Evolutionary conservation across 1,140 invertebrate species (phyloP).

Genomic region (Anadara kagoshimensis): DNA sequence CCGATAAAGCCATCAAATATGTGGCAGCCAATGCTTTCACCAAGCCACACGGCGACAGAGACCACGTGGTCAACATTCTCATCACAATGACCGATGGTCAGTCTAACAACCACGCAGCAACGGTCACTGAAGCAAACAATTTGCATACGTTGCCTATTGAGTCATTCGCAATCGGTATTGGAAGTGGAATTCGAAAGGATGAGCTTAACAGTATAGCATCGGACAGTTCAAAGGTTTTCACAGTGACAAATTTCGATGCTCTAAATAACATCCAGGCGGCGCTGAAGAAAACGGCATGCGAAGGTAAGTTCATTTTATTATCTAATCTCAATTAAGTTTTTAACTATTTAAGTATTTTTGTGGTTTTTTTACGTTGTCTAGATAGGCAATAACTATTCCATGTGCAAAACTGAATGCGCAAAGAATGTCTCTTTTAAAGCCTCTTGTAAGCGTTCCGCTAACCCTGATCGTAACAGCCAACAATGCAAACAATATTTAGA

Average conservation of each 20-base stretch:
- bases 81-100: slow-evolving; percentile 58
- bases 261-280: slow-evolving; percentile 50
- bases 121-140: slow-evolving; percentile 16
- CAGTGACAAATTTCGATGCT: slow-evolving; percentile 50
- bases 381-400: no score
- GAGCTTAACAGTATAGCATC: slow-evolving; percentile 55
- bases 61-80: slow-evolving; percentile 54
- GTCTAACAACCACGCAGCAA: slow-evolving; percentile 37
- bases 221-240: slow-evolving; percentile 46
- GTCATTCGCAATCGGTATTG: slow-evolving; percentile 58
- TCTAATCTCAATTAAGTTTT: no score
- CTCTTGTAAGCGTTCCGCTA: no score
- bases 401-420: no score
- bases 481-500: no score
- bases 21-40: slow-evolving; percentile 53
- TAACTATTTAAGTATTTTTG: no score
- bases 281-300: slow-evolving; percentile 57
- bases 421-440: no score
- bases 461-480: no score
- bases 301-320: no score
- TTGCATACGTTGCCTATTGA: slow-evolving; percentile 45
- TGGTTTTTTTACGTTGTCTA: no score
- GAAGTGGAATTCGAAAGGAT: slow-evolving; percentile 39
- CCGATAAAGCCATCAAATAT: slow-evolving; percentile 54
- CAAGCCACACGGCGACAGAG: slow-evolving; percentile 51